phyloP scores from a whole-genome alignment of 2,797 vertebrate genomes.

The Myiotriccus ornatus region DNA sequence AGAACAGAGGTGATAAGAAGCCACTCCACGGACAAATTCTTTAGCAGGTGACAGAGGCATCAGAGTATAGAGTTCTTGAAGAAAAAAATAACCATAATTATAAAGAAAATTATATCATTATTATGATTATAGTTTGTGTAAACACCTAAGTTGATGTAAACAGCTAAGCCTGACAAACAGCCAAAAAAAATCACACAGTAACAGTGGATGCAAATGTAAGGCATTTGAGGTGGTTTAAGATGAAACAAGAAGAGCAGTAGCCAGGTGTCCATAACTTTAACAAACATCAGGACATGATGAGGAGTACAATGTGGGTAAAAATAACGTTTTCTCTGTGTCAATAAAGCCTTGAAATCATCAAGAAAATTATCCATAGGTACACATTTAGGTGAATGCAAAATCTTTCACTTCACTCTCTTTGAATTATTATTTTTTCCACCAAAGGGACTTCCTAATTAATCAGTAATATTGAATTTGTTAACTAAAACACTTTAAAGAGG shows the following conservation, averaged over 20 bases:
- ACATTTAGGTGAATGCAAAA: neutral
- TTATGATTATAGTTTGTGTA: neutral
- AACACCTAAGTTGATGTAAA: neutral
- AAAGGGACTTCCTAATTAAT: neutral
- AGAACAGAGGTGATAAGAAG: neutral
- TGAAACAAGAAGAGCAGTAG: neutral
- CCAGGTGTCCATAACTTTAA: neutral
- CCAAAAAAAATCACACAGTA: neutral
- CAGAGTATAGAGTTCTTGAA: neutral
- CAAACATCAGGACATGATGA: fast-evolving
- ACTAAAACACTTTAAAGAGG: neutral
- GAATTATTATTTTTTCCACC: neutral
- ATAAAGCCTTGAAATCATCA: neutral
- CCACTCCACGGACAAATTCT: neutral
- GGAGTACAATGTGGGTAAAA: neutral
- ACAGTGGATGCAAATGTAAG: neutral
- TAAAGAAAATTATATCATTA: neutral
- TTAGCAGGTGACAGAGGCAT: neutral
- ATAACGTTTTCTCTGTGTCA: neutral
- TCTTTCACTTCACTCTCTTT: neutral
- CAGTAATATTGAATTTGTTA: neutral
- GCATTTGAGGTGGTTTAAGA: neutral
- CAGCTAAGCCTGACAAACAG: neutral
- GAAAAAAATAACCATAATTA: neutral
- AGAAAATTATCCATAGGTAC: neutral